Base-by-base conservation (phyloP, 1,140 invertebrate genomes). In the Colletes gigas region DNA sequence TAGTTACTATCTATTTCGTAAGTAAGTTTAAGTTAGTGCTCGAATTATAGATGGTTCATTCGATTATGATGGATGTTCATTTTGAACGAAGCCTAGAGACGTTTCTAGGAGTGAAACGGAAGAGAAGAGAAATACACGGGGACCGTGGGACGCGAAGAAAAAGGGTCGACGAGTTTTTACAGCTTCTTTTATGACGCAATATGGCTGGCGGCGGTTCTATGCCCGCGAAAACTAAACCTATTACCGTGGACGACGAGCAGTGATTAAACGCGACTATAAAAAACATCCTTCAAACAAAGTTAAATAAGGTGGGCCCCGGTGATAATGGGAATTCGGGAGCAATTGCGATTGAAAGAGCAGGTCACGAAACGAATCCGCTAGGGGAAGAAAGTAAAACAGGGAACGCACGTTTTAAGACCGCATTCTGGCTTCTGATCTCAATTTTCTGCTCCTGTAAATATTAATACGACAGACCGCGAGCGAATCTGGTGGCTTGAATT, bases 191-290 rank as follows among this genome's bases (percentile, higher is more conserved):
- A 91, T 83, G 90, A 90, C 79, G 82, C 81, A 78, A 86, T 88
- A 86, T 73, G 84, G 78, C 75, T 72, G 78, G 70, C 71, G 30
- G 30, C 30, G 30, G 62, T 74, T 79, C 78, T 74, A 70, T 78
- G 76, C 73, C 55, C 79, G 57, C 76, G 76, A 88, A 84, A 89
- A 91, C 88, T 90, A 90, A 91, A 91, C 88, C 90, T 90, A 90
- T 91, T 90, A 89, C 83, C 83, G 63, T 65, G 60, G 63, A 62
- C 76, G 75, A 74, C 52, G 85, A 72, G 70, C 81, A 85, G 82
- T 89, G 88, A 91, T 89, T 90, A 89, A 89, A 89, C 73, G 81
- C 54, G 82, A 87, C 88, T 88, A 88, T 89, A 91, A 90, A 91
- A 79, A 83, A 66, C 78, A 79, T 85, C 66, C 81, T 81, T 83